Conservation (phyloP, 2,888 invertebrate species). For the Strigamia transsilvanica region DNA sequence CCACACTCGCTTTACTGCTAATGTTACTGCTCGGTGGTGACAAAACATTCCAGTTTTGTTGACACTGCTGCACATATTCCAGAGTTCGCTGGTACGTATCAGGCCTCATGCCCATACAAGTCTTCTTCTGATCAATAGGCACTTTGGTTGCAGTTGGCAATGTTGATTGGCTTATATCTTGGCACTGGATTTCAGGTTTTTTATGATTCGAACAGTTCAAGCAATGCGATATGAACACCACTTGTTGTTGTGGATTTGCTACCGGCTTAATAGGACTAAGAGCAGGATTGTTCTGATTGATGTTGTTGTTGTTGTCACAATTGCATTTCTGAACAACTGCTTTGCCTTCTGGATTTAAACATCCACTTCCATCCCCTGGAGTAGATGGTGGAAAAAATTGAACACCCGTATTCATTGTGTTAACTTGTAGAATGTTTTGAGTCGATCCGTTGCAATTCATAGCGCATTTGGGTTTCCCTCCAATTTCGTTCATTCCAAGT, state of each 20-base stretch:
- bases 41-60: slow-evolving; percentile 52
- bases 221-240: slow-evolving; percentile 53
- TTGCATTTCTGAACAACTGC: not conserved
- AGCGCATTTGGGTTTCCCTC: not conserved
- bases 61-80: slow-evolving; percentile 79
- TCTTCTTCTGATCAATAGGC: slow-evolving; percentile 24
- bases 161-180: slow-evolving; percentile 73
- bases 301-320: slow-evolving; percentile 55
- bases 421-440: slow-evolving; percentile 16
- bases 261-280: slow-evolving; percentile 54
- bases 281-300: slow-evolving; percentile 50
- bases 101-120: slow-evolving; percentile 74
- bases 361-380: not conserved
- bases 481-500: not conserved
- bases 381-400: slow-evolving; percentile 1
- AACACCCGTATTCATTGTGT: slow-evolving; percentile 25
- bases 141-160: slow-evolving; percentile 57
- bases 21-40: not conserved
- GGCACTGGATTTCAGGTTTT: slow-evolving; percentile 71
- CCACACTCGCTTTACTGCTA: not conserved
- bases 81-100: slow-evolving; percentile 88
- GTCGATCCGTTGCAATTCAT: not conserved
- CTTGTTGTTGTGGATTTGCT: slow-evolving; percentile 44
- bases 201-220: slow-evolving; percentile 59
- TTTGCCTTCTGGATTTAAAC: not conserved